Conservation (phyloP, 1,140 invertebrate species). For the Nylanderia fulva region DNA sequence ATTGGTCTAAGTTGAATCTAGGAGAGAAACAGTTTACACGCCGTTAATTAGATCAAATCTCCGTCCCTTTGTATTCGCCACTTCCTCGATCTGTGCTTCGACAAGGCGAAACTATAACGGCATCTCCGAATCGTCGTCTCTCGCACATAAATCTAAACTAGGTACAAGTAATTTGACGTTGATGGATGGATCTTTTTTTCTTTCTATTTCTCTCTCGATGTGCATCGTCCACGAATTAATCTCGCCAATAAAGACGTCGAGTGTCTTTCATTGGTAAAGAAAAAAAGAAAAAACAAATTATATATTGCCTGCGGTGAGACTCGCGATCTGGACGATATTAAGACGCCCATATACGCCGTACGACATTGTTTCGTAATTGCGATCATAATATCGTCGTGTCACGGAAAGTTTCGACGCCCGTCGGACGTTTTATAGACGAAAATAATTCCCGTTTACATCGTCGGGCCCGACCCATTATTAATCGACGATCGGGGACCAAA, state of each 20-base stretch:
- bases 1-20: constrained; percentile 29
- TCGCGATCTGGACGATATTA: constrained; percentile 5
- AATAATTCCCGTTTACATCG: constrained; percentile 23
- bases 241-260: constrained; percentile 10
- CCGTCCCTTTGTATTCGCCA: not conserved
- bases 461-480: constrained; percentile 33
- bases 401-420: constrained; percentile 45
- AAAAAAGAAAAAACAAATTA: no score
- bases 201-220: not conserved
- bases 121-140: not conserved
- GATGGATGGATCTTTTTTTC: not conserved
- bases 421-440: not conserved
- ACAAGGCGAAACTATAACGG: constrained; percentile 55
- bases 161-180: constrained; percentile 5
- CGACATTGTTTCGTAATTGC: constrained; percentile 35
- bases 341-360: not conserved
- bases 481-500: constrained; percentile 47
- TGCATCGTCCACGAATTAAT: not conserved
- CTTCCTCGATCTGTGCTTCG: not conserved
- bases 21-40: constrained; percentile 38
- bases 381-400: constrained; percentile 13
- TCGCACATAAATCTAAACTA: not conserved
- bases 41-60: constrained; percentile 53
- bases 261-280: not conserved
- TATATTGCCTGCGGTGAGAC: not conserved